Evolutionary conservation across 2,797 vertebrate species (phyloP).

Genomic region (Myoxocephalus aenaeus): DNA sequence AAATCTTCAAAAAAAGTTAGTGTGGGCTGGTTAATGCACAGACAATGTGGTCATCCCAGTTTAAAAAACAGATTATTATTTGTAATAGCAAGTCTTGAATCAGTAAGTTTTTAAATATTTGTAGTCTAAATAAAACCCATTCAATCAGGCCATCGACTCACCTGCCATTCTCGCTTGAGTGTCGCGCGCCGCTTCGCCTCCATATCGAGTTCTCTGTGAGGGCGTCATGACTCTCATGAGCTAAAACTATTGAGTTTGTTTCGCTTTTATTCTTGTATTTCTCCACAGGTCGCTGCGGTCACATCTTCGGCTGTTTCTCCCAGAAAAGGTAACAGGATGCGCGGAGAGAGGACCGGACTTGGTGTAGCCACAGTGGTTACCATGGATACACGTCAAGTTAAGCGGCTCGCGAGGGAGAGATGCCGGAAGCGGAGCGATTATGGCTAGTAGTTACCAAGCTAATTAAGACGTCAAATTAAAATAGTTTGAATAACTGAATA

Average conservation of each 20-base stretch:
- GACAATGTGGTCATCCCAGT: not conserved
- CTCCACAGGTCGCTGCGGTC: constrained; percentile 1
- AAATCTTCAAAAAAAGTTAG: not conserved
- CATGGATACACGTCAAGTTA: constrained; percentile 58
- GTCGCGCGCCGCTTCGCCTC: constrained; percentile 63
- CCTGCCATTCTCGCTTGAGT: constrained; percentile 76
- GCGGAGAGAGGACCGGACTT: constrained; percentile 34
- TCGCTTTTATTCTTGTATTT: not conserved
- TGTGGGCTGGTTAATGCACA: not conserved
- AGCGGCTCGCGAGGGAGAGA: rapidly evolving
- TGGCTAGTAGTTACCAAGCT: too few species aligned
- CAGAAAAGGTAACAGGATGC: constrained; percentile 53
- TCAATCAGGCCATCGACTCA: constrained; percentile 52
- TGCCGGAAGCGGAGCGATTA: constrained; percentile 21
- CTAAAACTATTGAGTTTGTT: not conserved
- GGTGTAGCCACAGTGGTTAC: constrained; percentile 52
- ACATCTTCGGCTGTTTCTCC: not conserved
- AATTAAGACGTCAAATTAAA: constrained; percentile 31
- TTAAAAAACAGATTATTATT: not conserved
- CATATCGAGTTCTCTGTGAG: constrained; percentile 69
- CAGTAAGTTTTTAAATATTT: not conserved
- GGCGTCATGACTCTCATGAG: constrained; percentile 69
- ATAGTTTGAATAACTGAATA: not conserved
- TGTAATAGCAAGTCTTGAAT: not conserved
- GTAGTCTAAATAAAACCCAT: not conserved